A percentile compares a stretch with the other conserved stretches of the same genome.
These are phyloP conservation scores for Ornithorhynchus anatinus DNA, from an alignment of 2,113 vertebrate genomes.

Conservation along the genomic window DNA sequence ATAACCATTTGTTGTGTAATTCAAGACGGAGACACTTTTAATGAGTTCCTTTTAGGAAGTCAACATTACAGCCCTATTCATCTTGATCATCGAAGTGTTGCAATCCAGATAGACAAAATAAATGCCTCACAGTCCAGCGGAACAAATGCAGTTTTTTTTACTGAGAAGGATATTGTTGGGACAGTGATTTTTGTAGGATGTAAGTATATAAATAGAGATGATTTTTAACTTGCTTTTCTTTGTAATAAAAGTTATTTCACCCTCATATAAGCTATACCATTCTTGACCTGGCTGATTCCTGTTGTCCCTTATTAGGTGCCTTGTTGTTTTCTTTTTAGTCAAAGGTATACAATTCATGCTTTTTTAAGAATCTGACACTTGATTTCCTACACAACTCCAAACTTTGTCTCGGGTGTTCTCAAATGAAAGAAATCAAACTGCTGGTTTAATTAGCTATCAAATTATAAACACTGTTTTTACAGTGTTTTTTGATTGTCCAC, in stretches of 20 bases:
- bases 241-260: no score
- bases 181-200: constrained; percentile 78
- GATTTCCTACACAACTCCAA: no score
- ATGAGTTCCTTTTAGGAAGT: constrained; percentile 27
- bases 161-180: constrained; percentile 35
- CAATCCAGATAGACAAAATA: constrained; percentile 66
- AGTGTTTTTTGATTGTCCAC: no score
- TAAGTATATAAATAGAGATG: constrained; percentile 53
- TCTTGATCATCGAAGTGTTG: constrained; percentile 67
- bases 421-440: no score
- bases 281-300: background rate
- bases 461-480: no score
- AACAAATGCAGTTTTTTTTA: constrained; percentile 66
- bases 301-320: background rate
- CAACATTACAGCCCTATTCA: constrained; percentile 23
- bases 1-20: constrained; percentile 74
- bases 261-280: background rate
- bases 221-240: background rate
- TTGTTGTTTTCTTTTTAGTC: no score
- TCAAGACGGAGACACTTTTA: constrained; percentile 24
- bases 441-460: no score
- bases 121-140: constrained; percentile 59
- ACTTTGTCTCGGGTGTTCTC: no score
- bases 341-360: no score
- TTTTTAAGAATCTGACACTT: no score